These are phyloP conservation scores for Sinentomon sp. DNA, from an alignment of 2,888 invertebrate genomes.

Conservation along the genomic window DNA sequence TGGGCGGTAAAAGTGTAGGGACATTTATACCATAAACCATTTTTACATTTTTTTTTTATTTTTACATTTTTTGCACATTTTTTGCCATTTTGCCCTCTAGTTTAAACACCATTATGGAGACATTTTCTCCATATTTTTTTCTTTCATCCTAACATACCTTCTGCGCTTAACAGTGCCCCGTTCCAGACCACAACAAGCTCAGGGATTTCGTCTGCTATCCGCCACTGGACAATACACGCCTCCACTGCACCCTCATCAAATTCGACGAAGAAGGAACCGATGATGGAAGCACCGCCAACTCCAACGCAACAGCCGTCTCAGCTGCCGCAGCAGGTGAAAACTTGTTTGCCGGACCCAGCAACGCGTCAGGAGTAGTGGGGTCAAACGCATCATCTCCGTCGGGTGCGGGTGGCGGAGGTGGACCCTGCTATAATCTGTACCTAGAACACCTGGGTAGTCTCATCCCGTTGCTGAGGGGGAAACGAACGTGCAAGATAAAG, in stretches of 20 bases:
- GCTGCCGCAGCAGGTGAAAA: too few species aligned
- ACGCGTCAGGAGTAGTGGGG: background rate
- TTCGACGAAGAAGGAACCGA: slow-evolving; percentile 65
- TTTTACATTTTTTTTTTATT: too few species aligned
- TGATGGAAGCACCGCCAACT: too few species aligned
- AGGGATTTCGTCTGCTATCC: slow-evolving; percentile 82
- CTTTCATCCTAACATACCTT: background rate
- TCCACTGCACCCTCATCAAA: slow-evolving; percentile 92
- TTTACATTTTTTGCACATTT: too few species aligned
- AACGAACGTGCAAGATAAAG: slow-evolving; percentile 79
- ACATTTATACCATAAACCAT: too few species aligned
- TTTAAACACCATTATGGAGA: background rate
- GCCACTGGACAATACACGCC: slow-evolving; percentile 49
- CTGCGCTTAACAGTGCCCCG: slow-evolving; percentile 54
- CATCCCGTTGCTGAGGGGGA: slow-evolving; percentile 81
- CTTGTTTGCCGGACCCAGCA: slow-evolving; percentile 20
- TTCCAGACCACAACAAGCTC: slow-evolving; percentile 62
- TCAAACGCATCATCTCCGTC: too few species aligned
- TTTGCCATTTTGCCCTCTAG: too few species aligned
- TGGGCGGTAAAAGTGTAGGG: too few species aligned
- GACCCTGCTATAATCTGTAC: too few species aligned
- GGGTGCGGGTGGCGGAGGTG: too few species aligned
- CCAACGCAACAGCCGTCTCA: too few species aligned
- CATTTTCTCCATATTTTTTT: background rate
- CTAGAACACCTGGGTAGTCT: slow-evolving; percentile 86